Evolutionary conservation across 2,113 vertebrate species (phyloP), one percentile per base, ranked within the genome.

Genomic region (Hippocampus comes): DNA sequence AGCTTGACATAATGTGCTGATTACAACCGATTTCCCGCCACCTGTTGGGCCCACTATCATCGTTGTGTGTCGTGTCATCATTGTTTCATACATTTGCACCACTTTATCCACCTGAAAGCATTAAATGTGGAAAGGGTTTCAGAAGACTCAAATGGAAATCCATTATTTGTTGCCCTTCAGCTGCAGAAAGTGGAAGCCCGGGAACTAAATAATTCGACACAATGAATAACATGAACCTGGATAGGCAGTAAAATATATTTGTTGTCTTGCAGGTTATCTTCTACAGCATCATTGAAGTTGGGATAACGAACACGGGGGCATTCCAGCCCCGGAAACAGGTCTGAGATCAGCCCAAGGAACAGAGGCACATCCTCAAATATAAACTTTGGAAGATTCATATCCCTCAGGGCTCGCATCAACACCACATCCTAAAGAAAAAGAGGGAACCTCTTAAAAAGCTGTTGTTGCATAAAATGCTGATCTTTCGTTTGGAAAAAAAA

Each of bases 381-480:
- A 79, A 99, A 95, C 86, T 98, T 99, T 73, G 97, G 97, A 65
- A 98, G 93, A 82, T 99, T 99, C 96, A 96, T 98, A 86, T 99
- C 97, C 72, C 96, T 91, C 48, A 99, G 91, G 5, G 97, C 96
- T 72, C 97, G 90, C 96, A 99, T 98, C 80, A 99, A 81, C 34
- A 99, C 96, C 74, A 98, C 93, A 18, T 99, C 96, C 97, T 99
- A 88, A 25, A 25, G 10, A 74, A 70, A 17, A 6, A 73, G 67
- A 1, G 11, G 12, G 63, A 34, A 61, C 0, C 53, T 18, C 5
- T 30, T 34, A 30, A 30, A 30, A 30, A 61, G 27, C 2, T 61
- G 27, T 17, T 17, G 27, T 34, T 30, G 59, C 59, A 61, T 6
- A 30, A 15, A 60, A 34, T 34, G 27, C 9, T 20, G 18, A 51